Base-by-base conservation (phyloP, 1,140 invertebrate genomes). In the Drosophila funebris region DNA sequence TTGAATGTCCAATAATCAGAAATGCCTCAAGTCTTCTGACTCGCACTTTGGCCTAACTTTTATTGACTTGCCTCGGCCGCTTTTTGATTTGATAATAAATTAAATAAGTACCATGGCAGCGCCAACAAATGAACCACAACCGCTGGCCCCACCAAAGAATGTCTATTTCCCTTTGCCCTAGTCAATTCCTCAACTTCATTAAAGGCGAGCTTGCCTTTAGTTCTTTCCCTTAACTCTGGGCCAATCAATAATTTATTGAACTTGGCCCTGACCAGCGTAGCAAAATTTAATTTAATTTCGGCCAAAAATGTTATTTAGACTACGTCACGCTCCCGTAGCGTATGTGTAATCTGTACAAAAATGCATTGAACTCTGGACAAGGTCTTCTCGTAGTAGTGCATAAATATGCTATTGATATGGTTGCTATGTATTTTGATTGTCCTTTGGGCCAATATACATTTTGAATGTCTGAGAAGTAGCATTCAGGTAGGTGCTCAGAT, bases 1-100 rank as follows among this genome's bases (percentile, higher is more conserved):
- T 82, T 87, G 78, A 85, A 87, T 87, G 82, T 80, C 78, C 82
- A 87, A 78, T 75, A 87, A 87, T 79, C 75, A 68, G 73, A 82
- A 85, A 87, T 82, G 82, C 83, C 74, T 70, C 71, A 87, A 87
- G 82, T 66, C 75, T 80, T 78, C 41, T 13, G 29, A 14, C 48
- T 63, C 58, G 75, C 48, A 39, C 56, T 70, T 71, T 71, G 68
- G 13, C 52, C 29, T 72, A 78, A 88, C 83, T 82, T 85, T 87
- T 78, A 87, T 87, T 82, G 82, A 87, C 78, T 88, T 43, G 60
- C 48, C 52, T 70, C 68, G 70, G 60, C 29, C 24, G 54, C 53
- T 63, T 80, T 81, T 66, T 77, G 81, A 87, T 76, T 88, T 82
- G 78, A 78, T 88, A 76, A 82, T 69, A 88, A 88, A 85, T 81